Base-by-base conservation (phyloP, 2,113 vertebrate genomes). In the Rhea pennata region DNA sequence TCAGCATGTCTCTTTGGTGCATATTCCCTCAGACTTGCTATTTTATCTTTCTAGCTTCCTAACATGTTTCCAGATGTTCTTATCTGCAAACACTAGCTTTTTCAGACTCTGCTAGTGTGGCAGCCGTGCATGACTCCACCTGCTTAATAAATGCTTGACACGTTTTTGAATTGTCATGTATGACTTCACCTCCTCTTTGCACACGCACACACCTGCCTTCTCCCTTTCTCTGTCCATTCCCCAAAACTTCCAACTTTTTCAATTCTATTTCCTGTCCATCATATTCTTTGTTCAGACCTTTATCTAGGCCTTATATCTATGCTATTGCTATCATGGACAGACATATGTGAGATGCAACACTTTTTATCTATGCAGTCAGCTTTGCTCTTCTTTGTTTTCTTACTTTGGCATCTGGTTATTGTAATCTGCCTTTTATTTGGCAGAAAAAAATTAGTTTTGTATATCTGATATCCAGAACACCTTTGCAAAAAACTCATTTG, bases 51-150 rank as follows among this genome's bases (percentile, higher is more conserved):
- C 66, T 64, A 67, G 15, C 15, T 82, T 53, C 27, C 7, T 42
- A 66, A 6, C 9, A 22, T 42, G 27, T 82, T 93, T 84, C 61
- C 90, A 78, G 21, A 65, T n/a, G 21, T 78, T 93, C 66, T 85
- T 79, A 82, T 76, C 87, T 90, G 62, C 71, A 79, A 93, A 62
- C 56, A 82, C 64, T 72, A 86, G 79, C 29, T 15, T 84, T 91
- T 84, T 92, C 93, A 10, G 74, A 77, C 62, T 69, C 87, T 66
- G 91, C 87, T 93, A 70, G 53, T 75, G 59, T 46, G 71, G 72
- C 56, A 94, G 81, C 33, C 26, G 5, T 53, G 75, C 78, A 75
- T 89, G 81, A 95, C 81, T 95, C 87, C 87, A 94, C 87, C 87
- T 91, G 92, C 62, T 94, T 4, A 1, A 7, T 85, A 71, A 89